phyloP scores from a whole-genome alignment of 2,797 vertebrate species.

The Hypotaenidia philippensis region DNA sequence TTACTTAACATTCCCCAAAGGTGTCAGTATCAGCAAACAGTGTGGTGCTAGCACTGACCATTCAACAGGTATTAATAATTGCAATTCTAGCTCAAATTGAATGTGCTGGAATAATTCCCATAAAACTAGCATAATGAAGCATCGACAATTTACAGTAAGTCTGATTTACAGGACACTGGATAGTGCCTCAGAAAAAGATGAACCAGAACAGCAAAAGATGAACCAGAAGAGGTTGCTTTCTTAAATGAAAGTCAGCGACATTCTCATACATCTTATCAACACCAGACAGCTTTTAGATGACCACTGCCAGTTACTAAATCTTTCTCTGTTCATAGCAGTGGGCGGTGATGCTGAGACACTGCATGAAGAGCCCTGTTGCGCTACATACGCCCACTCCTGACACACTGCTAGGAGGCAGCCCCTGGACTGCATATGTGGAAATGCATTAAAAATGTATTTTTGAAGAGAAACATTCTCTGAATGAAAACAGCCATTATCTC shows the following conservation, averaged over 20 bases:
- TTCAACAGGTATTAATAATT: background rate
- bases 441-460: background rate
- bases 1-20: background rate
- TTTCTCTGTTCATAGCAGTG: background rate
- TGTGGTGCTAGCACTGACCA: background rate
- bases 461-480: background rate
- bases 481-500: background rate
- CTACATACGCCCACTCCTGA: background rate
- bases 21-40: background rate
- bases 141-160: background rate
- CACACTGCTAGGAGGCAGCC: background rate
- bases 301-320: background rate
- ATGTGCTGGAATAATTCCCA: background rate
- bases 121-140: background rate
- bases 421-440: background rate
- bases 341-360: background rate
- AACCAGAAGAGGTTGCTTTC: background rate
- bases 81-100: background rate
- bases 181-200: background rate
- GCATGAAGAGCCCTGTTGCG: rapidly evolving
- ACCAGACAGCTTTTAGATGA: background rate
- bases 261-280: background rate
- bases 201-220: background rate
- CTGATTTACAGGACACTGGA: background rate
- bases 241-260: background rate